phyloP scores from a whole-genome alignment of 2,888 invertebrate species.

The Tenodera sinensis region DNA sequence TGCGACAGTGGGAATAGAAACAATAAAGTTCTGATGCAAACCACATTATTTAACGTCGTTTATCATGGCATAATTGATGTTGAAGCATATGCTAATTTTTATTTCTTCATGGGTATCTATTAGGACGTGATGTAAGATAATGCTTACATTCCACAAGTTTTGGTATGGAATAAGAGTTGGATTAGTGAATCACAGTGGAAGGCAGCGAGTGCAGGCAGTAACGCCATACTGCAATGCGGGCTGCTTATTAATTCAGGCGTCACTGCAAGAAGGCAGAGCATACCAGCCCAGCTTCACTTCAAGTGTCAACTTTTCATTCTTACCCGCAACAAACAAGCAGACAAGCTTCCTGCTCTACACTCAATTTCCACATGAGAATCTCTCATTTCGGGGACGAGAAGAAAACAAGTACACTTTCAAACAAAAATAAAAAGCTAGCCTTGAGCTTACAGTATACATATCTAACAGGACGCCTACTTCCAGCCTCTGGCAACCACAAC shows the following conservation, averaged over 20 bases:
- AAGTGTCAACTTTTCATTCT: background rate
- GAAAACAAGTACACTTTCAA: background rate
- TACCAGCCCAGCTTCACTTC: background rate
- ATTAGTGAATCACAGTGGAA: background rate
- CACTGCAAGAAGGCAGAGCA: background rate
- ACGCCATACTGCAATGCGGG: slow-evolving; percentile 7
- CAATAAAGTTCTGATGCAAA: too few relatives aligned
- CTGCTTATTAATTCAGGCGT: slow-evolving; percentile 14
- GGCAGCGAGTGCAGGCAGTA: background rate
- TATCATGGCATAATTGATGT: too few relatives aligned
- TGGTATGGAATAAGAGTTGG: background rate
- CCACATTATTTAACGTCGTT: too few relatives aligned
- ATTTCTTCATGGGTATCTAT: too few relatives aligned
- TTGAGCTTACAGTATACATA: background rate
- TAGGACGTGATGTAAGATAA: too few relatives aligned
- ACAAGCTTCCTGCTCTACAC: background rate
- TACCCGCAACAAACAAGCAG: background rate
- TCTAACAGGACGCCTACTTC: background rate
- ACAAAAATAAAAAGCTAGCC: background rate
- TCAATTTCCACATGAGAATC: background rate
- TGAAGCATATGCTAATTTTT: too few relatives aligned
- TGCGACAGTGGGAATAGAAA: too few relatives aligned
- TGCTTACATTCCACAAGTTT: too few relatives aligned
- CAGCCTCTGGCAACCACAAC: too few relatives aligned
- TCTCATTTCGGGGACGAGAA: background rate